Evolutionary conservation across 1,140 invertebrate species (phyloP).

Genomic region (Zaprionus nigranus): DNA sequence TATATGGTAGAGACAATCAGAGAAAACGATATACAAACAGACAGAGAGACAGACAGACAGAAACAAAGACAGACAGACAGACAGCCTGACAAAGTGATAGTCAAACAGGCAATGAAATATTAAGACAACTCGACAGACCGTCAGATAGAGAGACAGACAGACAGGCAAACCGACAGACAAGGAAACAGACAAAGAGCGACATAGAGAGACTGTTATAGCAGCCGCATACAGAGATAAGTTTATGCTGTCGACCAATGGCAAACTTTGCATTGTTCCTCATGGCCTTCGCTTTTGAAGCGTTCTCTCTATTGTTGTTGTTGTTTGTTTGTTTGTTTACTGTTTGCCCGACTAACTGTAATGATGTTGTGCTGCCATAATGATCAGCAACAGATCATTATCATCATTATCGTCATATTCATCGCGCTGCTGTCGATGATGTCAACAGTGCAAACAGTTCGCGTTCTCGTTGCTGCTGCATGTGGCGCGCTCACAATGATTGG

Average conservation of each 20-base stretch:
- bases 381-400: slow-evolving; percentile 37
- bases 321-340: slow-evolving; percentile 34
- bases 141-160: neutral
- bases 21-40: too few relatives aligned
- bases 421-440: slow-evolving; percentile 57
- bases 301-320: slow-evolving; percentile 31
- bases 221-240: slow-evolving; percentile 18
- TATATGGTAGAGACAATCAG: too few relatives aligned
- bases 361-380: slow-evolving; percentile 14
- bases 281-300: slow-evolving; percentile 23
- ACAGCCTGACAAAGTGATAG: neutral
- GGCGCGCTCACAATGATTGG: slow-evolving; percentile 55
- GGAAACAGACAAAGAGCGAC: neutral
- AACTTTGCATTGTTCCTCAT: slow-evolving; percentile 74
- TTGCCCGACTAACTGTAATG: slow-evolving; percentile 28
- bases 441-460: slow-evolving; percentile 71
- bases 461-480: slow-evolving; percentile 15
- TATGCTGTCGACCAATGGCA: slow-evolving; percentile 64
- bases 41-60: neutral
- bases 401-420: slow-evolving; percentile 11
- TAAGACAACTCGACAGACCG: neutral
- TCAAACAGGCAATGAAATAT: neutral
- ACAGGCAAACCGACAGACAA: neutral
- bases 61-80: neutral
- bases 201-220: too few relatives aligned